Conservation (phyloP, 2,113 vertebrate species). For the Echinops telfairi region DNA sequence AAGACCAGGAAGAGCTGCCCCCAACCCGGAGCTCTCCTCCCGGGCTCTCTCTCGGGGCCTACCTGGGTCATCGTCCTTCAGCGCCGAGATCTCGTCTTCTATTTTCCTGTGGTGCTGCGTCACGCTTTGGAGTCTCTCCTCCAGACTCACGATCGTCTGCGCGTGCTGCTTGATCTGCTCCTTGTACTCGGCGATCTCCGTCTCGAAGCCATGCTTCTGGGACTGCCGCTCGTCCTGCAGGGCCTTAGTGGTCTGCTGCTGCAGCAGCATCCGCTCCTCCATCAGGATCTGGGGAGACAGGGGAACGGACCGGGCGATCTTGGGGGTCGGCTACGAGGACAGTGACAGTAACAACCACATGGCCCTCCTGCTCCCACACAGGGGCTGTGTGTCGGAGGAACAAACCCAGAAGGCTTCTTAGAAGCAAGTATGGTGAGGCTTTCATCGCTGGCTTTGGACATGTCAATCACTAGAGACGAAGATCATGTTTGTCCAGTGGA, state of each 20-base stretch:
- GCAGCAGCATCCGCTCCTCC: slow-evolving; percentile 52
- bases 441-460: not conserved
- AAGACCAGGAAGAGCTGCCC: rapidly evolving
- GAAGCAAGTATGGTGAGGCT: not conserved
- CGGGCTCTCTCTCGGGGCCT: not conserved
- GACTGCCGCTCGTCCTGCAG: slow-evolving; percentile 43
- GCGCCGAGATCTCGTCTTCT: slow-evolving; percentile 76
- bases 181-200: slow-evolving; percentile 84
- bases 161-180: slow-evolving; percentile 91
- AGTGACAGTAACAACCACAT: rapidly evolving
- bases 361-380: not conserved
- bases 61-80: slow-evolving; percentile 84
- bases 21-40: rapidly evolving
- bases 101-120: slow-evolving; percentile 68
- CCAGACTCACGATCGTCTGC: slow-evolving; percentile 88
- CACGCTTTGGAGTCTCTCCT: slow-evolving; percentile 83
- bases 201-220: slow-evolving; percentile 76
- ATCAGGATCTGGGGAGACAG: slow-evolving; percentile 71
- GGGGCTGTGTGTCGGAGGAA: not conserved
- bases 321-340: rapidly evolving
- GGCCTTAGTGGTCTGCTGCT: slow-evolving; percentile 56
- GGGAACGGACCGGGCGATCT: rapidly evolving
- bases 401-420: not conserved
- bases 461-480: not conserved
- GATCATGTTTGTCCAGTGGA: not conserved